Conservation (phyloP, 2,797 vertebrate genomes). For the Meda fulgida region DNA sequence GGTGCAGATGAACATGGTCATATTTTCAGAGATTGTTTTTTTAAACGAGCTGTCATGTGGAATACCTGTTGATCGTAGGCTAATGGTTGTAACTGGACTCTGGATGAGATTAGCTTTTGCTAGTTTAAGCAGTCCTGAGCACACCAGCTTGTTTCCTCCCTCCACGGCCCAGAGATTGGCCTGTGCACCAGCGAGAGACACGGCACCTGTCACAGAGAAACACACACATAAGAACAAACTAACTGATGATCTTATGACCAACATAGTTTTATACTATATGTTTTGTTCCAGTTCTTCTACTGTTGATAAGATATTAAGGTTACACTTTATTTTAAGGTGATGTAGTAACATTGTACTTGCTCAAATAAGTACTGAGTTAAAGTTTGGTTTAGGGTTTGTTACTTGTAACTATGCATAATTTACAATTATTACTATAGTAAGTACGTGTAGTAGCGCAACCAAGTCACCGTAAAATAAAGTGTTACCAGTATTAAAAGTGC, state of each 20-base stretch:
- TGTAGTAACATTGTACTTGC: no score
- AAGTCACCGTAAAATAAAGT: no score
- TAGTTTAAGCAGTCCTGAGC: slow-evolving; percentile 89
- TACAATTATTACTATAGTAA: no score
- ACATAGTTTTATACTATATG: no score
- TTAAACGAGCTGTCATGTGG: not conserved
- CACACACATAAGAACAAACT: slow-evolving; percentile 24
- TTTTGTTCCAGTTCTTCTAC: not conserved
- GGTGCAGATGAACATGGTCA: not conserved
- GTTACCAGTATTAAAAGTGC: not conserved
- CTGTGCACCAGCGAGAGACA: slow-evolving; percentile 92
- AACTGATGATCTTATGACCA: not conserved
- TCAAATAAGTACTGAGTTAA: no score
- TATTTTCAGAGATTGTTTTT: not conserved
- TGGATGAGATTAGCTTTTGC: slow-evolving; percentile 89
- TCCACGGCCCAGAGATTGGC: slow-evolving; percentile 96
- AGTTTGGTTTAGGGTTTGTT: no score
- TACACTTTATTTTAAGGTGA: no score
- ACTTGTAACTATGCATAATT: no score
- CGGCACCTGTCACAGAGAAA: slow-evolving; percentile 82
- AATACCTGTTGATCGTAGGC: slow-evolving; percentile 83
- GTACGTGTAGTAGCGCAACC: no score
- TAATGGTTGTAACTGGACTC: slow-evolving; percentile 84
- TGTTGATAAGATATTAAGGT: not conserved
- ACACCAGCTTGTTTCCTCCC: slow-evolving; percentile 96